Percentiles rank a stretch among this genome's conserved stretches.
These are phyloP conservation scores for Tenthredo livida DNA, from an alignment of 2,888 invertebrate genomes.

Conservation along the genomic window DNA sequence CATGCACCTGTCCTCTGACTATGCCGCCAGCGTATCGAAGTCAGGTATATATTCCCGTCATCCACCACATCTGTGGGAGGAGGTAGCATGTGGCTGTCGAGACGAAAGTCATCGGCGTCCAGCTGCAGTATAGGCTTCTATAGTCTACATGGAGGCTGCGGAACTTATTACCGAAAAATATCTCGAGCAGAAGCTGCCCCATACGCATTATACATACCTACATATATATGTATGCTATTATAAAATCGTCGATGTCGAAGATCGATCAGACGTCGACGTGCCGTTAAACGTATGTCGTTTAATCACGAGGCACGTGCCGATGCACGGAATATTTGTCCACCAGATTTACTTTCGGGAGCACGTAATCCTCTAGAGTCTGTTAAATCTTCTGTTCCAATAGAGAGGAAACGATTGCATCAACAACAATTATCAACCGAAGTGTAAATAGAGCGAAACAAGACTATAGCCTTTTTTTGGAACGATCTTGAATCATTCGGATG, in stretches of 20 bases:
- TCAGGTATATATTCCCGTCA: slow-evolving; percentile 34
- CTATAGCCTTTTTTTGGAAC: background rate
- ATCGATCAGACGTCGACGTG: slow-evolving; percentile 1
- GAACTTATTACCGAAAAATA: background rate
- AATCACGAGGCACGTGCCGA: slow-evolving; percentile 6
- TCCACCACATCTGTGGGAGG: slow-evolving; percentile 31
- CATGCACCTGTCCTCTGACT: slow-evolving; percentile 41
- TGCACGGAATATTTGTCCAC: background rate
- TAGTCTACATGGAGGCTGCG: background rate
- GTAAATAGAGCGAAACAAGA: background rate
- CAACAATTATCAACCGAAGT: background rate
- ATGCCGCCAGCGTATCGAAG: slow-evolving; percentile 36
- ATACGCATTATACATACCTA: background rate
- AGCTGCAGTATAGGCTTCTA: slow-evolving; percentile 19
- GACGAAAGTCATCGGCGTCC: slow-evolving; percentile 46
- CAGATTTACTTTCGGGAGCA: background rate
- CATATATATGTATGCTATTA: background rate
- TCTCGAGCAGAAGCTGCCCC: slow-evolving; percentile 15
- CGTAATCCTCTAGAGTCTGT: no score
- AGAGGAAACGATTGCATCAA: background rate
- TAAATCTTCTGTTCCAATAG: background rate
- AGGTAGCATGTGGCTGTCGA: slow-evolving; percentile 45
- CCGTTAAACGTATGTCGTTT: background rate
- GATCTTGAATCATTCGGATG: background rate
- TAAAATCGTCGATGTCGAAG: background rate